Evolutionary conservation across 2,888 invertebrate species (phyloP), one percentile per base, ranked within the genome.

Genomic region (Lasioglossum leucozonium): DNA sequence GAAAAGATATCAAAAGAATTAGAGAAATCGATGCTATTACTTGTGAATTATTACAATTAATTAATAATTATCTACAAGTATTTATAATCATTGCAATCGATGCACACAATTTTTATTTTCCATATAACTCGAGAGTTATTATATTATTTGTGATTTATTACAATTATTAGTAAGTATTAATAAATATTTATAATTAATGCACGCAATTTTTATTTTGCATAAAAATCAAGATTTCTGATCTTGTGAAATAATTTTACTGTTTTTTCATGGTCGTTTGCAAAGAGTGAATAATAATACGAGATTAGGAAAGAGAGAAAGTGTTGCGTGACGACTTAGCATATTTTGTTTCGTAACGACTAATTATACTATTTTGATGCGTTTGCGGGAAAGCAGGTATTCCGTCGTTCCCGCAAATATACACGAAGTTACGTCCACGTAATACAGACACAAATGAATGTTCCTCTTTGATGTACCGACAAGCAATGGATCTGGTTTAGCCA

Each of bases 381-480:
- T 18, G 30, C 62, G 18, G 62, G 62, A 2, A 18, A 16, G 55
- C 18, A 30, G 30, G n/a, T 2, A 8, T 62, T 8, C 30, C 6
- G 62, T 18, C 18, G 62, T 30, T 30, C 30, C 62, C 30, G 16
- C 30, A 62, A 62, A 62, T 30, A 34, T 62, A 62, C 62, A 18
- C 30, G 6, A 62, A 30, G 62, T 34, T 34, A 34, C 30, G 30
- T 62, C 18, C 62, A 30, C 62, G 6, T 62, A 30, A 62, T 30
- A 30, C 30, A 30, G 18, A 13, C 30, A 18, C 62, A 62, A 62
- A 62, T 34, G 62, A 62, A 62, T 62, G 34, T 62, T 62, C 8
- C 62, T 5, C 62, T 62, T 62, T 62, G 62, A 62, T 62, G 26
- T 62, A 34, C 30, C 62, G 62, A 62, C 30, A 62, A 62, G 26